phyloP scores from a whole-genome alignment of 2,797 vertebrate genomes.

The Loris lydekkerianus region DNA sequence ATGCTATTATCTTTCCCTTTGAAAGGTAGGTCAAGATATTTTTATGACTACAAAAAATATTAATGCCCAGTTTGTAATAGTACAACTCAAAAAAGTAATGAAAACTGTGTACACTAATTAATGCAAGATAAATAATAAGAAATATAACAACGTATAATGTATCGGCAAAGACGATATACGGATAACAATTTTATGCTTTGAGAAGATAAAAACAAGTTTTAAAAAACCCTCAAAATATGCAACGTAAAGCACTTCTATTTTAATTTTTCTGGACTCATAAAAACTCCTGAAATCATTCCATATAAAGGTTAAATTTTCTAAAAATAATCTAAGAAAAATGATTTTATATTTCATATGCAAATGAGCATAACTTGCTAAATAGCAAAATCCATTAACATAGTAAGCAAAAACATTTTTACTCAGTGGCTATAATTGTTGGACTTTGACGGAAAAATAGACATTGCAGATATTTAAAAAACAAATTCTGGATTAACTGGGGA shows the following conservation, averaged over 20 bases:
- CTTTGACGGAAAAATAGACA: background rate
- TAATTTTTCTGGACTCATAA: background rate
- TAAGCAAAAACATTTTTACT: background rate
- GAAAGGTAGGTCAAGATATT: background rate
- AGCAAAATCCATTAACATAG: background rate
- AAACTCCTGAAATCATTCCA: background rate
- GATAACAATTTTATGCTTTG: background rate
- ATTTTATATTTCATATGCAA: slow-evolving; percentile 35
- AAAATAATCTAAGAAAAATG: background rate
- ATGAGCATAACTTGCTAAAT: slow-evolving; percentile 30
- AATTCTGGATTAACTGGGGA: background rate
- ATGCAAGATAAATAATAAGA: background rate
- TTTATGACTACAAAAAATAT: background rate
- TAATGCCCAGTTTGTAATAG: background rate
- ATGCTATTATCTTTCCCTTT: background rate
- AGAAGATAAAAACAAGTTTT: background rate
- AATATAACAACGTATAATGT: background rate
- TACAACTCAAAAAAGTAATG: background rate
- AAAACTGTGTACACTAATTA: background rate
- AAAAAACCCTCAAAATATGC: background rate
- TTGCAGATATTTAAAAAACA: background rate
- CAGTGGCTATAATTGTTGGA: background rate
- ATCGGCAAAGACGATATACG: background rate
- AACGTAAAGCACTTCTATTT: background rate
- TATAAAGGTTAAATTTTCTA: background rate